These are phyloP conservation scores for Brotula barbata DNA, from an alignment of 2,797 vertebrate species.

Conservation along the genomic window DNA sequence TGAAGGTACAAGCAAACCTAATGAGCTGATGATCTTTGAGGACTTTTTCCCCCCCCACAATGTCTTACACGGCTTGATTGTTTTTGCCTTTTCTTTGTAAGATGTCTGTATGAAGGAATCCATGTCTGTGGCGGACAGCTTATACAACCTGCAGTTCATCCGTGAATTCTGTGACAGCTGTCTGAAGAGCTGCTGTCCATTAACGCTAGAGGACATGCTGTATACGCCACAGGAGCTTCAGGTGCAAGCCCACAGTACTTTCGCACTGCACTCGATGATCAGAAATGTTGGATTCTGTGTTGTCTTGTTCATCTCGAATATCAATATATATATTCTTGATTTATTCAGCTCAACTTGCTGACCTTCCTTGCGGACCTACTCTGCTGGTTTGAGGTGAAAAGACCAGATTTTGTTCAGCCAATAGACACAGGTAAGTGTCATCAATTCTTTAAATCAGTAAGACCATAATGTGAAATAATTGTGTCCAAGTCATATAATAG, in stretches of 20 bases:
- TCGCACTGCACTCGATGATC: not conserved
- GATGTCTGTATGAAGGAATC: constrained; percentile 92
- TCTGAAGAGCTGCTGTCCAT: constrained; percentile 86
- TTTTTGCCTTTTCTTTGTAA: constrained; percentile 39
- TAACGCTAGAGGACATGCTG: constrained; percentile 86
- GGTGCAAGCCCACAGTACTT: constrained; percentile 66
- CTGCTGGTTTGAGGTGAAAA: constrained; percentile 87
- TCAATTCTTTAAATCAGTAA: not conserved
- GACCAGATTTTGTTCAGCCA: constrained; percentile 88
- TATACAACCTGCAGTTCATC: constrained; percentile 91
- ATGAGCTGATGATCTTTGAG: no score
- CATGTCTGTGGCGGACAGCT: constrained; percentile 87
- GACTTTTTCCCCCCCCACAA: no score
- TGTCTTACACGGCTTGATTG: no score
- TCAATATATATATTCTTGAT: constrained; percentile 24
- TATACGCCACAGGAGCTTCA: constrained; percentile 84
- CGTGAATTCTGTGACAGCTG: constrained; percentile 88
- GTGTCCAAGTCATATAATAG: constrained; percentile 1
- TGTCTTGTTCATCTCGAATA: not conserved
- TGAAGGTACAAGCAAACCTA: constrained; percentile 78
- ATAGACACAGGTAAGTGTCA: constrained; percentile 70
- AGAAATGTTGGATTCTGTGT: not conserved
- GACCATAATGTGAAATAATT: not conserved
- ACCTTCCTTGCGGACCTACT: constrained; percentile 89
- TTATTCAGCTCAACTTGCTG: constrained; percentile 82